phyloP scores from a whole-genome alignment of 2,113 vertebrate genomes.

The Crotalus viridis region DNA sequence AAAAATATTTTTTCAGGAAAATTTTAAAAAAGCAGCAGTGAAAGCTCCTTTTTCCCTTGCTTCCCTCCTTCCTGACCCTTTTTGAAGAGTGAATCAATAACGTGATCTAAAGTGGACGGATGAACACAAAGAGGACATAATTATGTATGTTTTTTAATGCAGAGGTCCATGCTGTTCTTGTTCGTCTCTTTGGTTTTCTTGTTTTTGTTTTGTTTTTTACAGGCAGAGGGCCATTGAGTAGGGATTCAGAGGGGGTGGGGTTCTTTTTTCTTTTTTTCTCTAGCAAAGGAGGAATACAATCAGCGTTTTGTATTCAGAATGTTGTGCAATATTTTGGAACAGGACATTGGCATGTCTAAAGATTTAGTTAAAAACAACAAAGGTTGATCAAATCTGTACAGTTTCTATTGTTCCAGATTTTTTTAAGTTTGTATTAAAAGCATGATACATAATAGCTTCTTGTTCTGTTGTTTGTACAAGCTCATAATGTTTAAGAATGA shows the following conservation, averaged over 20 bases:
- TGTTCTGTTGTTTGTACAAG: conserved; percentile 22
- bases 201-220: conserved; percentile 44
- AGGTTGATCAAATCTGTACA: conserved; percentile 85
- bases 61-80: conserved; percentile 49
- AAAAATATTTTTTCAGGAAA: conserved; percentile 83
- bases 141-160: conserved; percentile 50
- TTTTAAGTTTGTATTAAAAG: conserved; percentile 91
- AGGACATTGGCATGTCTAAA: conserved; percentile 77
- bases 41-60: conserved; percentile 64
- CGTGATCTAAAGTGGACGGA: conserved; percentile 49
- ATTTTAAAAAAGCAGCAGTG: conserved; percentile 72
- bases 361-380: conserved; percentile 78
- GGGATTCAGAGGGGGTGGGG: conserved; percentile 38
- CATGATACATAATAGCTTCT: conserved; percentile 74
- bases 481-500: neutral
- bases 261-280: conserved; percentile 60
- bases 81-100: conserved; percentile 51
- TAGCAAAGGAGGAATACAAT: conserved; percentile 78
- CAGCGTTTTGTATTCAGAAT: conserved; percentile 82
- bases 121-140: conserved; percentile 54
- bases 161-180: conserved; percentile 46
- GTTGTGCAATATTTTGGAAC: conserved; percentile 86
- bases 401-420: conserved; percentile 89
- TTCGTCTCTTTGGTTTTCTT: conserved; percentile 42
- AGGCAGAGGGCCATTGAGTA: conserved; percentile 58